Evolutionary conservation across 2,888 invertebrate species (phyloP).

Genomic region (Pantelozetes paolii): DNA sequence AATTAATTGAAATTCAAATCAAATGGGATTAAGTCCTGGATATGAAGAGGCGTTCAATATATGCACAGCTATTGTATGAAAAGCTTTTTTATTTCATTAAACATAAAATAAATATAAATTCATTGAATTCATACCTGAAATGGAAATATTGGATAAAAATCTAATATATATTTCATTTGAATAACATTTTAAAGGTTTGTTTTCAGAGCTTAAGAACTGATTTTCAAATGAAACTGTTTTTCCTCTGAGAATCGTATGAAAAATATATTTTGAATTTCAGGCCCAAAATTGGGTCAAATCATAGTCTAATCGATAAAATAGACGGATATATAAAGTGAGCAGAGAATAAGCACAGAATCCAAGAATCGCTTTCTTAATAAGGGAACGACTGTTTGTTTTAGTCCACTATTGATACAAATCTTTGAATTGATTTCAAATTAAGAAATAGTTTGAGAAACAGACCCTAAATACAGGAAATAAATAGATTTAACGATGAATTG

Average conservation of each 20-base stretch:
- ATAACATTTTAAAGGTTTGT: not conserved
- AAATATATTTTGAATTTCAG: not conserved
- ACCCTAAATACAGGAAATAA: too few relatives aligned
- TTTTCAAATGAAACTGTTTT: not conserved
- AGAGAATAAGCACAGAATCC: not conserved
- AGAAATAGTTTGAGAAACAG: too few relatives aligned
- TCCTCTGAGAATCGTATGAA: not conserved
- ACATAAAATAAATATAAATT: not conserved
- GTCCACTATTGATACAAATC: not conserved
- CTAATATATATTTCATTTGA: not conserved
- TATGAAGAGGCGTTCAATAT: slow-evolving; percentile 23
- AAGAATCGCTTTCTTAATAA: not conserved
- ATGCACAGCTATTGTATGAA: too few relatives aligned
- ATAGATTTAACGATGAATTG: not conserved
- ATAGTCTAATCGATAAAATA: slow-evolving; percentile 16
- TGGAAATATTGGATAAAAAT: not conserved
- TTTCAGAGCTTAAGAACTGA: not conserved
- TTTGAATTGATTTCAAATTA: too few relatives aligned
- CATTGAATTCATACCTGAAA: not conserved
- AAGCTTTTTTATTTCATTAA: too few relatives aligned
- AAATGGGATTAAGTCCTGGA: slow-evolving; percentile 12
- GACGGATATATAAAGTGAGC: not conserved
- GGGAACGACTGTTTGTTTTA: not conserved
- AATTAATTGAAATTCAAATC: slow-evolving; percentile 18
- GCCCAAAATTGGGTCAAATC: slow-evolving; percentile 31